A percentile compares a stretch with the other conserved stretches of the same genome.
Conservation (phyloP, 2,888 invertebrate species). For the Andrena haemorrhoa region DNA sequence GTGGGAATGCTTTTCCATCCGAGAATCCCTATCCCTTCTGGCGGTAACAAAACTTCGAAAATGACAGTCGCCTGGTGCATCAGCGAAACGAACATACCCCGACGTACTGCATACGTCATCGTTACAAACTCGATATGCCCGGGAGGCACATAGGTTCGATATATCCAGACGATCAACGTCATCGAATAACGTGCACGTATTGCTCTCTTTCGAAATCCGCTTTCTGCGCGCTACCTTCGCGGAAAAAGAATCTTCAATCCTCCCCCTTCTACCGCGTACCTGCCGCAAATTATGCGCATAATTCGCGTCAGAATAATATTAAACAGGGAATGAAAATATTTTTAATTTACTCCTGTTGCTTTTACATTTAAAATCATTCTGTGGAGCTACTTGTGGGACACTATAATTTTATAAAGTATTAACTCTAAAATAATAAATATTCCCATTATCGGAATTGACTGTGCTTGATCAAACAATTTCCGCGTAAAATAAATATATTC, state of each 20-base stretch:
- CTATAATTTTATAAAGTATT: too few relatives aligned
- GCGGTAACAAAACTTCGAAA: slow-evolving; percentile 32
- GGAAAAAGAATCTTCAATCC: slow-evolving; percentile 6
- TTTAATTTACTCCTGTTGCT: background rate
- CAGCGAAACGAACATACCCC: slow-evolving; percentile 15
- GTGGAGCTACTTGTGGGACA: too few relatives aligned
- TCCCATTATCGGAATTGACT: too few relatives aligned
- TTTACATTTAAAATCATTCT: too few relatives aligned
- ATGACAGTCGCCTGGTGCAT: slow-evolving; percentile 29
- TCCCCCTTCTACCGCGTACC: background rate
- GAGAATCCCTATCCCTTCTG: background rate
- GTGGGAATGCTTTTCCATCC: background rate
- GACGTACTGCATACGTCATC: slow-evolving; percentile 34
- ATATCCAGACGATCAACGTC: slow-evolving; percentile 52
- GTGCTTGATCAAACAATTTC: too few relatives aligned
- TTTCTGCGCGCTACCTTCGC: slow-evolving; percentile 6
- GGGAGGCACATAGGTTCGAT: slow-evolving; percentile 31
- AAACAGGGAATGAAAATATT: background rate
- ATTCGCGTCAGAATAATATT: background rate
- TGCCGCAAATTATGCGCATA: slow-evolving; percentile 3
- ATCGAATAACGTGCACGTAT: slow-evolving; percentile 25
- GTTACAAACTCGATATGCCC: slow-evolving; percentile 45
- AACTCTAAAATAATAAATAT: too few relatives aligned
- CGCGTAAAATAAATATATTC: too few relatives aligned
- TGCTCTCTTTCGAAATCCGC: slow-evolving; percentile 19